Evolutionary conservation across 2,113 vertebrate species (phyloP), one percentile per base, ranked within the genome.

Genomic region (Gallinago undulata): DNA sequence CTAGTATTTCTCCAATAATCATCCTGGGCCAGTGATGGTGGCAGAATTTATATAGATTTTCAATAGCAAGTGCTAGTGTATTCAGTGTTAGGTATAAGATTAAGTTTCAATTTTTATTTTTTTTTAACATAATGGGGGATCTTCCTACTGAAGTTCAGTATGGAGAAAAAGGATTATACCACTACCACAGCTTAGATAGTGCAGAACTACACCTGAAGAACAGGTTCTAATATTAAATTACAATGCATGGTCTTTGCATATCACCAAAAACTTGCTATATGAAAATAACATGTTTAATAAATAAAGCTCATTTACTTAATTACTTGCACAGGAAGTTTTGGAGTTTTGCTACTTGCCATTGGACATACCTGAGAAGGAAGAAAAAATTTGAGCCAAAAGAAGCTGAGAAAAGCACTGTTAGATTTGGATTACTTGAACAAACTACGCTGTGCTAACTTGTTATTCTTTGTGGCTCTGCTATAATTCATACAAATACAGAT

Each of bases 21-120:
- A 62, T 10, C 12, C 72, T 48, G 30, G 16, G 39, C 45, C 73
- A 91, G 60, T 30, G 22, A 64, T 27, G 13, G 33, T 78, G 28
- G 28, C 35, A 93, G 87, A 96, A 94, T 81, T 78, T 50, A 30
- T 41, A 60, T 31, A 35, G 78, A 84, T 90, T 95, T 94, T 89
- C 63, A 89, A 23, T 3, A 68, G 7, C 22, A 63, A 83, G 6
- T 41, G 4, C 39, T 87, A 64, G 57, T 67, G n/a, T 57, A 74
- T 75, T 91, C 48, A 69, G 33, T 56, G 24, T 22, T 69, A 73
- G 37, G 22, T 60, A 35, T 78, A 74, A 59, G 74, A 87, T 66
- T 84, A 82, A 53, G 11, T 45, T 19, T 64, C n/a, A 10, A 7
- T 15, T 39, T n/a, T 19, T 47, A 19, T 24, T 7, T 90, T 90